Percentiles rank a stretch among this genome's conserved stretches.
Conservation (phyloP, 2,113 vertebrate genomes). For the Dissostichus mawsoni region DNA sequence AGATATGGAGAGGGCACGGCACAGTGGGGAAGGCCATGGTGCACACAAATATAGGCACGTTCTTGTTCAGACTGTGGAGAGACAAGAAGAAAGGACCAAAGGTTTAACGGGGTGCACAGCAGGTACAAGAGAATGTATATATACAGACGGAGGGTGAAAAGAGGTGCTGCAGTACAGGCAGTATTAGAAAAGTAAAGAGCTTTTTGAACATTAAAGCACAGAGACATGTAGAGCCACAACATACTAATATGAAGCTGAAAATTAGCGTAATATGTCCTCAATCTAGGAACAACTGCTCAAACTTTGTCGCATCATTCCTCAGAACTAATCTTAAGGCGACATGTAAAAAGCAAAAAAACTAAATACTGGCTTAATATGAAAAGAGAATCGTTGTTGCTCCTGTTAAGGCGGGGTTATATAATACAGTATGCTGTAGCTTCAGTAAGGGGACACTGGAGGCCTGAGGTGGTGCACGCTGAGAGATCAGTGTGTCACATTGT, state of each 20-base stretch:
- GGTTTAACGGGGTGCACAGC: background rate
- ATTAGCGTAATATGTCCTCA: too few relatives aligned
- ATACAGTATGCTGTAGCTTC: background rate
- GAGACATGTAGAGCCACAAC: too few relatives aligned
- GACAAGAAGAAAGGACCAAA: background rate
- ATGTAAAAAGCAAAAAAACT: background rate
- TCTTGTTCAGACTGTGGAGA: slow-evolving; percentile 89
- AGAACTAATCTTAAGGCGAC: background rate
- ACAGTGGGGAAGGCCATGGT: slow-evolving; percentile 96
- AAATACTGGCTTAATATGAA: background rate
- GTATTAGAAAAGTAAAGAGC: too few relatives aligned
- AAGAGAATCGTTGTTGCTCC: background rate
- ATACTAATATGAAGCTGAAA: too few relatives aligned
- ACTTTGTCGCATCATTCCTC: background rate
- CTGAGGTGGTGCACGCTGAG: background rate
- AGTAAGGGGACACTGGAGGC: slow-evolving; percentile 16
- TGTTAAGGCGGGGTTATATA: slow-evolving; percentile 1
- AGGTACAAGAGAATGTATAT: background rate
- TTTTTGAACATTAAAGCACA: too few relatives aligned
- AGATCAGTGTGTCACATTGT: slow-evolving; percentile 43
- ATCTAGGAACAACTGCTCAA: background rate
- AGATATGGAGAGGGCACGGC: slow-evolving; percentile 92
- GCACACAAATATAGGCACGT: slow-evolving; percentile 95
- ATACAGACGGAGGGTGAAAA: background rate
- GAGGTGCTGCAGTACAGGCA: too few relatives aligned